Conservation (phyloP, 2,888 invertebrate genomes). For the Arctia plantaginis region DNA sequence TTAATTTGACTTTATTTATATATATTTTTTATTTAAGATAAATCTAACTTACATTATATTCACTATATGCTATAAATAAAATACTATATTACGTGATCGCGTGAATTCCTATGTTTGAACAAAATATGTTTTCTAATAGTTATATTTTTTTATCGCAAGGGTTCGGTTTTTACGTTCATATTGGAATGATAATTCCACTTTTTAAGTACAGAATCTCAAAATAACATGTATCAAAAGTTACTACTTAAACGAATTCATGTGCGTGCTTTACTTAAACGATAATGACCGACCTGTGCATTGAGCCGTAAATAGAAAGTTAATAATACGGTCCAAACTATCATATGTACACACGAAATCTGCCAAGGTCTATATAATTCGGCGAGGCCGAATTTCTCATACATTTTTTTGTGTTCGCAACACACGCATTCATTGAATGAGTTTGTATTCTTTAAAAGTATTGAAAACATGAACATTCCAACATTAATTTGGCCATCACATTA, state of each 20-base stretch:
- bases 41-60: too few species aligned
- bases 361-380: constrained; percentile 11
- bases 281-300: constrained; percentile 46
- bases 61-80: too few species aligned
- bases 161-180: neutral
- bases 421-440: neutral
- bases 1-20: too few species aligned
- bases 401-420: neutral
- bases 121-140: too few species aligned
- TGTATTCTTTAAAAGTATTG: neutral
- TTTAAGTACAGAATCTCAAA: neutral
- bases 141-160: neutral
- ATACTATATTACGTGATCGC: too few species aligned
- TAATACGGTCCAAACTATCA: constrained; percentile 21
- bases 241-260: constrained; percentile 29
- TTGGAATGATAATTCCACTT: neutral
- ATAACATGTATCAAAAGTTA: neutral
- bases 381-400: constrained; percentile 7
- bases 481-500: too few species aligned
- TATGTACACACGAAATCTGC: constrained; percentile 30
- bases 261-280: constrained; percentile 35
- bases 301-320: constrained; percentile 45
- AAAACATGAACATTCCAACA: neutral
- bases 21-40: too few species aligned
- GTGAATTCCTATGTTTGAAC: too few species aligned